Evolutionary conservation across 2,113 vertebrate genomes (phyloP).

Genomic region (Crotalus tigris): DNA sequence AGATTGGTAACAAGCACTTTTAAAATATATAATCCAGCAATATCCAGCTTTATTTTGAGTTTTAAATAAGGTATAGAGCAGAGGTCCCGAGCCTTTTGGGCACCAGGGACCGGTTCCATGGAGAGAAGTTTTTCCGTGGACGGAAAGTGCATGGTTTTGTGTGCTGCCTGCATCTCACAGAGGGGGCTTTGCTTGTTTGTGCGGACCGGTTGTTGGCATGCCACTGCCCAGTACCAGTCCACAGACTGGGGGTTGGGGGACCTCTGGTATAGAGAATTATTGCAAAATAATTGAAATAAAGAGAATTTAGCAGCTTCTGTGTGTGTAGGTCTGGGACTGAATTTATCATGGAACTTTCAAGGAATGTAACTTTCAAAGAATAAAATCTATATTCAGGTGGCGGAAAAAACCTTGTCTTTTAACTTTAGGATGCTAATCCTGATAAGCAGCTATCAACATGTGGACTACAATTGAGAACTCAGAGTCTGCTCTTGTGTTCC

Average conservation of each 20-base stretch:
- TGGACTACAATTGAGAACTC: neutral
- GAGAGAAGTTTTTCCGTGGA: too few species aligned
- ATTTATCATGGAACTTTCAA: neutral
- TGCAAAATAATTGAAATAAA: neutral
- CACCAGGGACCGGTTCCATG: too few species aligned
- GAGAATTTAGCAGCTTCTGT: neutral
- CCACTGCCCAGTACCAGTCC: too few species aligned
- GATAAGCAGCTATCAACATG: neutral
- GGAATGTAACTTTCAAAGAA: neutral
- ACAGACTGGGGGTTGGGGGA: too few species aligned
- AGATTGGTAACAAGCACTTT: neutral
- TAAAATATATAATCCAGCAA: conserved; percentile 1
- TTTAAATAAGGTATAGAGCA: neutral
- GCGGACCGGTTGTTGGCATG: too few species aligned
- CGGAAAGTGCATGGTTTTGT: too few species aligned
- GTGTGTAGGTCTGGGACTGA: neutral
- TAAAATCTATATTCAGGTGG: neutral
- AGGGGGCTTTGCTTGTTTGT: too few species aligned
- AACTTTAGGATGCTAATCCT: neutral
- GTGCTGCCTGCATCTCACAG: too few species aligned
- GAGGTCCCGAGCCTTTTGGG: too few species aligned
- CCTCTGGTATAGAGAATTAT: neutral
- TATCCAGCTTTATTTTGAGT: neutral
- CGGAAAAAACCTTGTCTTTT: neutral
- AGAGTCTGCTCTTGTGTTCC: neutral